Evolutionary conservation across 2,113 vertebrate genomes (phyloP).

Genomic region (Illadopsis cleaveri): DNA sequence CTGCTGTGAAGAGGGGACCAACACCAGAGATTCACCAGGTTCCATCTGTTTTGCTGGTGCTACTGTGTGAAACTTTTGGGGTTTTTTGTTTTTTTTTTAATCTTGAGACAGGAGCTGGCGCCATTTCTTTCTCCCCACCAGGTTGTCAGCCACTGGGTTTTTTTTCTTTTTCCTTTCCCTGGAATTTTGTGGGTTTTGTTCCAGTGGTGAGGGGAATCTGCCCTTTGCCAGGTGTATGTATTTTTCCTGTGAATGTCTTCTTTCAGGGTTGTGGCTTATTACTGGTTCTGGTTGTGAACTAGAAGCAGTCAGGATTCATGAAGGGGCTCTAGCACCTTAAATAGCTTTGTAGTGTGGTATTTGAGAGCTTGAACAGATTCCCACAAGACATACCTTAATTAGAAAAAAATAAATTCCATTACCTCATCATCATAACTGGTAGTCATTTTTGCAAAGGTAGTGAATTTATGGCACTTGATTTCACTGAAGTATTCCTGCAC

Average conservation of each 20-base stretch:
- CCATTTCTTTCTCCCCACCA: background rate
- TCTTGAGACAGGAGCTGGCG: rapidly evolving
- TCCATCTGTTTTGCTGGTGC: background rate
- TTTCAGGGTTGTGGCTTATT: background rate
- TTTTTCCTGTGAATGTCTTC: background rate
- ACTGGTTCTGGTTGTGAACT: background rate
- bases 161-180: background rate
- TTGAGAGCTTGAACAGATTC: background rate
- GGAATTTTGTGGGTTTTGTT: background rate
- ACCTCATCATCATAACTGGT: background rate
- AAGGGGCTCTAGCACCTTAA: background rate
- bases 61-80: background rate
- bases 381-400: background rate
- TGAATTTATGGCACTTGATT: background rate
- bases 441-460: background rate
- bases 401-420: background rate
- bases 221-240: background rate
- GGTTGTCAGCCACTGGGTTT: no score
- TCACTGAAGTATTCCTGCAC: background rate
- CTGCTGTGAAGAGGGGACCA: background rate
- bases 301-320: background rate
- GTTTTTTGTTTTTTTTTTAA: background rate
- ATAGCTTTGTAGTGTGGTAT: background rate
- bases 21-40: background rate
- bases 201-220: background rate